phyloP scores from a whole-genome alignment of 2,888 invertebrate species.

The Metacarcinus magister region DNA sequence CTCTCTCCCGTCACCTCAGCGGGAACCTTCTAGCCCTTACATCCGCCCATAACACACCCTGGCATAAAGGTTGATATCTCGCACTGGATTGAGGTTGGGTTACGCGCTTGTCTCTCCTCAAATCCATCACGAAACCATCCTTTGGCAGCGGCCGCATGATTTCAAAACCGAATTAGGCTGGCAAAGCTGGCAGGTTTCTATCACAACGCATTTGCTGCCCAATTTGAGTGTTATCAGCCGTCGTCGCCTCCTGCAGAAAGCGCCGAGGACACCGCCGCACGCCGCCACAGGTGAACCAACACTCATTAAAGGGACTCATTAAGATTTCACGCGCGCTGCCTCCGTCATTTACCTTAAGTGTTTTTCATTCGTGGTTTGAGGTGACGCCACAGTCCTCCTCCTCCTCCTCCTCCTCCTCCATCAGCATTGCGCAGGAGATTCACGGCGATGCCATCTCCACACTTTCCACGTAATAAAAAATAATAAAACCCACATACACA shows the following conservation, averaged over 20 bases:
- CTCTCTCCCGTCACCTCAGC: conserved; percentile 63
- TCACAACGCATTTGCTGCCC: conserved; percentile 81
- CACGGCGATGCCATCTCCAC: neutral
- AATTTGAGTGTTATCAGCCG: conserved; percentile 80
- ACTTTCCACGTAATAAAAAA: too few relatives aligned
- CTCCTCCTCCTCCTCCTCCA: neutral
- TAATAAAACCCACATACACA: too few relatives aligned
- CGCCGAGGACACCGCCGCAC: neutral
- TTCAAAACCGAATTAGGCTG: conserved; percentile 81
- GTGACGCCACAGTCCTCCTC: neutral
- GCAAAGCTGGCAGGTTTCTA: conserved; percentile 79
- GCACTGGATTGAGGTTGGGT: neutral
- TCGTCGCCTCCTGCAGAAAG: conserved; percentile 66
- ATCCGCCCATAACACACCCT: neutral
- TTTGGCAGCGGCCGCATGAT: conserved; percentile 78
- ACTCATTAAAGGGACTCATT: conserved; percentile 69
- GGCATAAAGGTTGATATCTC: conserved; percentile 39
- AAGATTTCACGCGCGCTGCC: conserved; percentile 61
- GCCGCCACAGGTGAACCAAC: conserved; percentile 57
- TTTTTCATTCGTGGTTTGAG: neutral
- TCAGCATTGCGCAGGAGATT: neutral
- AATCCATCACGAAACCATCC: conserved; percentile 79
- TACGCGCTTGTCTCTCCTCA: conserved; percentile 51
- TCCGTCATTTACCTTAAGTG: conserved; percentile 50
- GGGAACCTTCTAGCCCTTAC: neutral